phyloP scores from a whole-genome alignment of 2,888 invertebrate species.

The Drosophila percnosoma region DNA sequence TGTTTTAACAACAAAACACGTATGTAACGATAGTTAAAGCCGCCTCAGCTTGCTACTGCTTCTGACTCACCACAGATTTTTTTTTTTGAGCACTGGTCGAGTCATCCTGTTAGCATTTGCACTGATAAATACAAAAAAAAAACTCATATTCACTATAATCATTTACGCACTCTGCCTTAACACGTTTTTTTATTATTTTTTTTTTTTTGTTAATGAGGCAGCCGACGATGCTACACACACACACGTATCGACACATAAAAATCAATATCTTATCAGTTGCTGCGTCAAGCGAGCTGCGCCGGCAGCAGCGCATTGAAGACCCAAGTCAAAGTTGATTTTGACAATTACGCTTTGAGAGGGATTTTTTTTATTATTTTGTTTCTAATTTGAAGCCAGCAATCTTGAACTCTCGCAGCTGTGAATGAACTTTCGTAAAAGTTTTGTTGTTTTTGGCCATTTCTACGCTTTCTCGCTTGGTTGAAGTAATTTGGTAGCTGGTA shows the following conservation, averaged over 20 bases:
- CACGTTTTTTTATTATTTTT: constrained; percentile 40
- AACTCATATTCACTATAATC: constrained; percentile 12
- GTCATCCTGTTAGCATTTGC: constrained; percentile 33
- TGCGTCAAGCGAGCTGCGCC: constrained; percentile 17
- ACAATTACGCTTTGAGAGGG: constrained; percentile 4
- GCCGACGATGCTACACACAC: constrained; percentile 4
- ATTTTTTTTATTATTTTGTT: constrained; percentile 26
- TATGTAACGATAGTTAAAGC: constrained; percentile 21
- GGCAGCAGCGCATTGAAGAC: constrained; percentile 17
- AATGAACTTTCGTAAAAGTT: constrained; percentile 45
- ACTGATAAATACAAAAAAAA: constrained; percentile 38
- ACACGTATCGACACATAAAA: constrained; percentile 29
- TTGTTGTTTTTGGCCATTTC: constrained; percentile 20
- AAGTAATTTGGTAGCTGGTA: constrained; percentile 12
- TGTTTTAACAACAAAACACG: constrained; percentile 13
- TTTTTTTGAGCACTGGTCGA: constrained; percentile 2
- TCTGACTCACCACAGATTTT: constrained; percentile 63
- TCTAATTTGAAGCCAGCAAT: constrained; percentile 18
- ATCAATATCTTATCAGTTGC: constrained; percentile 73
- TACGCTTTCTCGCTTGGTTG: constrained; percentile 35
- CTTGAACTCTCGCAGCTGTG: constrained; percentile 40
- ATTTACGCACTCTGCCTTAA: constrained; percentile 22
- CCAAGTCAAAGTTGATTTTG: constrained; percentile 23
- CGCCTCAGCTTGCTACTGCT: constrained; percentile 1
- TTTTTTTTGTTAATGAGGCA: constrained; percentile 8